A percentile compares a stretch with the other conserved stretches of the same genome.
Conservation (phyloP, 2,113 vertebrate species). For the Myotis lucifugus region DNA sequence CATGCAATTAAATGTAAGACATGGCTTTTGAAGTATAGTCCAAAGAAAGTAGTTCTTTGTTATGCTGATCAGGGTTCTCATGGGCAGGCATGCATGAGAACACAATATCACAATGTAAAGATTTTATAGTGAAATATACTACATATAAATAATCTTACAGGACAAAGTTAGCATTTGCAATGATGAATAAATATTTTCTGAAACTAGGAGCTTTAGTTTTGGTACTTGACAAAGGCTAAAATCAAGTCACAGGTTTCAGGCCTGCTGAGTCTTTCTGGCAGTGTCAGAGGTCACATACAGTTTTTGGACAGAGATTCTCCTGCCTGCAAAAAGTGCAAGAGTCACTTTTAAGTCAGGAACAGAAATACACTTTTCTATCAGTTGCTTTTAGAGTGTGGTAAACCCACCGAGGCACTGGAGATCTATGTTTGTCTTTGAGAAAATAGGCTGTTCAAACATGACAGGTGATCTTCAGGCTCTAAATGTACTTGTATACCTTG, state of each 20-base stretch:
- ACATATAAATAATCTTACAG: background rate
- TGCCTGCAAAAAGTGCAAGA: background rate
- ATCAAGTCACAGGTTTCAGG: background rate
- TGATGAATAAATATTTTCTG: slow-evolving; percentile 10
- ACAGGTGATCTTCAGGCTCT: background rate
- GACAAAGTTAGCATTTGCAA: background rate
- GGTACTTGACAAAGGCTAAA: background rate
- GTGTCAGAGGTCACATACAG: background rate
- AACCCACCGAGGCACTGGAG: background rate
- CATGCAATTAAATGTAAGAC: background rate
- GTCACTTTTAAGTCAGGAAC: background rate
- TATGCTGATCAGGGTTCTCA: background rate
- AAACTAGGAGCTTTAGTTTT: background rate
- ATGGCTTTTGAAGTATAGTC: background rate
- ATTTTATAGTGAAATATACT: background rate
- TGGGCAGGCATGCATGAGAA: background rate
- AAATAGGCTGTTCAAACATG: background rate
- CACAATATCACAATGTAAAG: background rate
- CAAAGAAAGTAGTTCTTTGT: background rate
- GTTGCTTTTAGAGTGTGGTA: background rate
- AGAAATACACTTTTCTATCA: background rate
- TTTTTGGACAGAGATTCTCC: background rate
- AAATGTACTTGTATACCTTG: slow-evolving; percentile 8
- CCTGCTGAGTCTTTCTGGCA: background rate
- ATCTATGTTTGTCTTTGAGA: slow-evolving; percentile 14